Conservation (phyloP, 2,113 vertebrate species). For the Peromyscus polionotus region DNA sequence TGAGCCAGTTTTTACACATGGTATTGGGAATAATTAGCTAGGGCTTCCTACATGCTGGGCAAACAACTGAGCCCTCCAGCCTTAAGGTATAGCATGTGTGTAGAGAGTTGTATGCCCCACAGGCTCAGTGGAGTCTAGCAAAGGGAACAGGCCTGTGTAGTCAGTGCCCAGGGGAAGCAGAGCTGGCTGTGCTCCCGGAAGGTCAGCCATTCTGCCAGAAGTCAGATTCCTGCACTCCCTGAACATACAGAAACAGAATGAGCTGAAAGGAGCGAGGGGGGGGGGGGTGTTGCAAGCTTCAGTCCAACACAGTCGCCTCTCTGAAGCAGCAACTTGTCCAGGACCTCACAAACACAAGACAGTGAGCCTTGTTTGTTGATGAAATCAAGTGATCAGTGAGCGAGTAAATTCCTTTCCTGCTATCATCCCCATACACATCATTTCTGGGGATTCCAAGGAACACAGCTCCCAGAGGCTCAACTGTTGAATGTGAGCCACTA, state of each 20-base stretch:
- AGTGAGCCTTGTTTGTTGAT: background rate
- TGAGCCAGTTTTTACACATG: background rate
- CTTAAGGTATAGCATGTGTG: background rate
- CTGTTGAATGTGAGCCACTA: background rate
- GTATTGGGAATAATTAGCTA: background rate
- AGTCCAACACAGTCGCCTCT: background rate
- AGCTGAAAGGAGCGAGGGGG: background rate
- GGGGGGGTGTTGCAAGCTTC: background rate
- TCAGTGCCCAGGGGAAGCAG: background rate
- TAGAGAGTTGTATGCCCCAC: background rate
- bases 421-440: background rate
- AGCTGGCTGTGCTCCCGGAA: background rate
- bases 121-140: background rate
- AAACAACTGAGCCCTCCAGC: background rate
- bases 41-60: too few species aligned
- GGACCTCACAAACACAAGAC: background rate
- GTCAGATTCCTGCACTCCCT: too few species aligned
- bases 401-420: background rate
- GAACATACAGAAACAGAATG: background rate
- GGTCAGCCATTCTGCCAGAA: too few species aligned
- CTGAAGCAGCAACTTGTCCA: background rate
- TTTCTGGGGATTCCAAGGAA: background rate
- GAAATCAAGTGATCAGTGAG: background rate
- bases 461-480: background rate
- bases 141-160: background rate